A percentile compares a stretch with the other conserved stretches of the same genome.
Conservation (phyloP, 2,113 vertebrate species). For the Passer domesticus region DNA sequence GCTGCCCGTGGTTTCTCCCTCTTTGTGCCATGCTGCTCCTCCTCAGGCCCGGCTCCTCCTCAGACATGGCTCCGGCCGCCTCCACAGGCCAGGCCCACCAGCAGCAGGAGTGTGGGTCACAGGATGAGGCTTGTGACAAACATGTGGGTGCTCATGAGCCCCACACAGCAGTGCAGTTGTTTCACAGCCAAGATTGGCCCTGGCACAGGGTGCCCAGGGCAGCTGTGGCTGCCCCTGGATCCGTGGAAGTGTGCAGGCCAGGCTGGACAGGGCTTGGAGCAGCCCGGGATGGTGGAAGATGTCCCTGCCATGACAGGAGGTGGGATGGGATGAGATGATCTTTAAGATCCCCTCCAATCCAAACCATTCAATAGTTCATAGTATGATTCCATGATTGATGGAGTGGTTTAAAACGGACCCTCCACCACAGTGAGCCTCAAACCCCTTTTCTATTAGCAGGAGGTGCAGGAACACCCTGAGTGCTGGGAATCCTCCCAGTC, state of each 20-base stretch:
- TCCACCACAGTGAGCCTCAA: background rate
- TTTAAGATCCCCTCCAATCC: background rate
- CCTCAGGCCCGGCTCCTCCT: accelerated
- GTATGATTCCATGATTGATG: background rate
- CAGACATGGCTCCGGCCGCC: background rate
- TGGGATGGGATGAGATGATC: background rate
- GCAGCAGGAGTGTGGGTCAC: background rate
- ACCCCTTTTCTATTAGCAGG: background rate
- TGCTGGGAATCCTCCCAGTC: background rate
- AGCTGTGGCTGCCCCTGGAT: background rate
- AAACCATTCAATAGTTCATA: background rate
- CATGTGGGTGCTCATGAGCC: accelerated
- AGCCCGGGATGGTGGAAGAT: accelerated
- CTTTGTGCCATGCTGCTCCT: no score
- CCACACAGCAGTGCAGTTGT: background rate
- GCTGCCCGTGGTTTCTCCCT: accelerated
- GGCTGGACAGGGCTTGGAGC: accelerated
- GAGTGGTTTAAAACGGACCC: background rate
- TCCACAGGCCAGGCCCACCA: accelerated
- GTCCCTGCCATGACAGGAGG: background rate
- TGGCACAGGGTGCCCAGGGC: background rate
- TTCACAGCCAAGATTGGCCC: accelerated
- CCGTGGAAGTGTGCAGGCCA: background rate
- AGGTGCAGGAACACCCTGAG: background rate
- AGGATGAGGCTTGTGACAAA: accelerated